Conservation (phyloP, 2,113 vertebrate genomes). For the Malurus melanocephalus region DNA sequence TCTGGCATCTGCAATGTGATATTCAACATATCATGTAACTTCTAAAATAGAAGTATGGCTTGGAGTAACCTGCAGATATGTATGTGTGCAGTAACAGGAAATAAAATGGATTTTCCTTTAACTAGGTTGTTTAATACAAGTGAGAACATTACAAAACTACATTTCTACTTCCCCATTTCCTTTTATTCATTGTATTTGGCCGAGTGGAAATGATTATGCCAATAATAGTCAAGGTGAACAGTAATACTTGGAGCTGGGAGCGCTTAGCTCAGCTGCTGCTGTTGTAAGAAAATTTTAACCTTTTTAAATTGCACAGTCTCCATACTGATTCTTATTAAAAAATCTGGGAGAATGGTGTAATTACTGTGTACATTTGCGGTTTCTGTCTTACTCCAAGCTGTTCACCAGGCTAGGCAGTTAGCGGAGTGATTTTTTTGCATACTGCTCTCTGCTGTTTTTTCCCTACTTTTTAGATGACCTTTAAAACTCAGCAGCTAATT, state of each 20-base stretch:
- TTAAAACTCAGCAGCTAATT: background rate
- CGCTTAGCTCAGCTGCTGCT: background rate
- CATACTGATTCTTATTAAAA: background rate
- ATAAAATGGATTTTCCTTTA: background rate
- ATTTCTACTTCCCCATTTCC: background rate
- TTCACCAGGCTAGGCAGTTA: background rate
- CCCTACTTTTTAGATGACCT: background rate
- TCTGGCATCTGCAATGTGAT: background rate
- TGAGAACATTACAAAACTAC: background rate
- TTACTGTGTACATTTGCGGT: background rate
- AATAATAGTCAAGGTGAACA: background rate
- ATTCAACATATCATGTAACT: background rate
- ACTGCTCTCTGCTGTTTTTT: fast-evolving
- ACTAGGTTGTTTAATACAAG: background rate
- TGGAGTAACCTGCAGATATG: background rate
- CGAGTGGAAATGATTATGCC: background rate
- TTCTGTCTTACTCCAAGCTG: background rate
- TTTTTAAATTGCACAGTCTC: background rate
- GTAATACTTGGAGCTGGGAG: background rate
- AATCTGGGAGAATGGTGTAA: background rate
- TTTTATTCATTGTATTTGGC: background rate
- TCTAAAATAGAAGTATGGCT: background rate
- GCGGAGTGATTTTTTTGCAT: background rate
- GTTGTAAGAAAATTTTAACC: background rate
- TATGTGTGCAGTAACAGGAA: background rate